phyloP scores from a whole-genome alignment of 2,797 vertebrate genomes.

The Coendou prehensilis region DNA sequence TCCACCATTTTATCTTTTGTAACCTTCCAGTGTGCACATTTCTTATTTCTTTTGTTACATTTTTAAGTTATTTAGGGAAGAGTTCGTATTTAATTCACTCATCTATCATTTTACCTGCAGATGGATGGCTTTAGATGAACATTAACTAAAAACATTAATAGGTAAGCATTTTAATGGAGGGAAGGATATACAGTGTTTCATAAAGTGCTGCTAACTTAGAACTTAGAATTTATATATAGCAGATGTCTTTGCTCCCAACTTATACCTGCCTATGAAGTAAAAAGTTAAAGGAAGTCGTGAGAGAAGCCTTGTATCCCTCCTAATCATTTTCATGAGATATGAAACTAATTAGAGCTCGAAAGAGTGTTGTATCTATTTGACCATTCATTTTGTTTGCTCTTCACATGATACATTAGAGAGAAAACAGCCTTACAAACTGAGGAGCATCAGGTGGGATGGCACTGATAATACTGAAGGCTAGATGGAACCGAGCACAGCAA shows the following conservation, averaged over 20 bases:
- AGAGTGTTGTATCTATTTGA: neutral
- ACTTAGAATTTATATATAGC: neutral
- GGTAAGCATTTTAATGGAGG: neutral
- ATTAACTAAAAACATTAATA: slow-evolving; percentile 21
- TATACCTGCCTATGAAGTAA: slow-evolving; percentile 43
- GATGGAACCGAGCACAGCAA: neutral
- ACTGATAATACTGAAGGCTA: neutral
- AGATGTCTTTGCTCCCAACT: neutral
- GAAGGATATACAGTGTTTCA: neutral
- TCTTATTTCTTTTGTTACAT: slow-evolving; percentile 24
- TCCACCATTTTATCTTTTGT: slow-evolving; percentile 47
- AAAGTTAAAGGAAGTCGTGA: slow-evolving; percentile 44
- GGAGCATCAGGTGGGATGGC: neutral
- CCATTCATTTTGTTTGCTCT: slow-evolving; percentile 8
- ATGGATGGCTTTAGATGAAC: neutral
- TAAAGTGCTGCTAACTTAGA: neutral
- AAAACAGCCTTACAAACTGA: neutral
- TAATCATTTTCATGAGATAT: slow-evolving; percentile 41
- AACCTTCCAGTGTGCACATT: neutral
- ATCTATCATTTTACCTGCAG: neutral
- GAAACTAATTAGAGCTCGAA: neutral
- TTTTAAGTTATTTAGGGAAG: neutral
- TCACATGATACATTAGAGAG: neutral
- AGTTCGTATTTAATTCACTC: neutral
- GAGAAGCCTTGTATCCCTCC: neutral